These are phyloP conservation scores for Eriocheir sinensis DNA, from an alignment of 1,140 invertebrate genomes.

Conservation along the genomic window DNA sequence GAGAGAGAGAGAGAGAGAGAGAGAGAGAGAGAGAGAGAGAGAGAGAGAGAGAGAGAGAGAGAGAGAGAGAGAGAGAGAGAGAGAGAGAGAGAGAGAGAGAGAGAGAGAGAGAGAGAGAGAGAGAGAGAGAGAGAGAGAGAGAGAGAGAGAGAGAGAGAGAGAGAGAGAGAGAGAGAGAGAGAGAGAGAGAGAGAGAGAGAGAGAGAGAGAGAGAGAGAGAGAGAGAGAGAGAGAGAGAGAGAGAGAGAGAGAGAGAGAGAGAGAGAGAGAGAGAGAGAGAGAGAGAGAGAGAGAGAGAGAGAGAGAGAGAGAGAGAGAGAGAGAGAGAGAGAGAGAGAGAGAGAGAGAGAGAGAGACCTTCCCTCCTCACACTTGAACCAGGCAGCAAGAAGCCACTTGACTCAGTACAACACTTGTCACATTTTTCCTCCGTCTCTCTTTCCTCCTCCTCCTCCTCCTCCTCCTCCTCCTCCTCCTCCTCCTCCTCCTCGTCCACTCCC, in stretches of 20 bases:
- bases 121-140: background rate
- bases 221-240: conserved; percentile 4
- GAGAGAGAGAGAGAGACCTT: background rate
- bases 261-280: too few species aligned
- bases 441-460: background rate
- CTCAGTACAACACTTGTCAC: background rate
- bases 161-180: background rate
- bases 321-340: background rate
- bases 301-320: too few species aligned
- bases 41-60: background rate
- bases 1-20: background rate
- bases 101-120: background rate
- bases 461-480: background rate
- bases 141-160: background rate
- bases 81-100: background rate
- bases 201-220: background rate
- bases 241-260: conserved; percentile 11
- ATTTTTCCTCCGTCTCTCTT: background rate
- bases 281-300: too few species aligned
- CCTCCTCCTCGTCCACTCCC: background rate
- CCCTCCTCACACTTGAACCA: background rate
- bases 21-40: background rate
- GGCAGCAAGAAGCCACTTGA: background rate
- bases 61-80: background rate
- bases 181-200: background rate